Evolutionary conservation across 2,113 vertebrate species (phyloP).

Genomic region (Meleagris gallopavo): DNA sequence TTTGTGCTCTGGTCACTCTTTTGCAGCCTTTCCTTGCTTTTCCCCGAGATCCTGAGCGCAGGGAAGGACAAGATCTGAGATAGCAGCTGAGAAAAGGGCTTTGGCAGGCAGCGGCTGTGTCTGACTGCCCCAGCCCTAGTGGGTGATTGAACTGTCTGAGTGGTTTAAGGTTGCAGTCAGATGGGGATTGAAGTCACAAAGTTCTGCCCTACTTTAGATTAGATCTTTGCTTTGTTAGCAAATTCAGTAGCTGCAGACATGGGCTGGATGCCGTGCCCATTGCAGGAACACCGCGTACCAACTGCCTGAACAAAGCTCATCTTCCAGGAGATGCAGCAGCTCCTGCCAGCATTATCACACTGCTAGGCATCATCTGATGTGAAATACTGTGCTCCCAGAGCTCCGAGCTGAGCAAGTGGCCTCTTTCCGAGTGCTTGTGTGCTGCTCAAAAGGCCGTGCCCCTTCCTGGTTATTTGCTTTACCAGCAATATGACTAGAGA

Average conservation of each 20-base stretch:
- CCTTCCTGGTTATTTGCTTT: not conserved
- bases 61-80: not conserved
- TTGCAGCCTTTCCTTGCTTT: not conserved
- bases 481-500: not conserved
- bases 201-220: not conserved
- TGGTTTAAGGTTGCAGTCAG: not conserved
- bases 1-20: not conserved
- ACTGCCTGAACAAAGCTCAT: not conserved
- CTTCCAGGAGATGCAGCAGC: not conserved
- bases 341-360: not conserved
- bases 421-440: not conserved
- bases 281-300: not conserved
- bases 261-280: not conserved
- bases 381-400: not conserved
- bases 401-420: not conserved
- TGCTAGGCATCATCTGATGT: too few species aligned
- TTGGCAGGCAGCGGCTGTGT: not conserved
- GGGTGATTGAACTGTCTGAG: not conserved
- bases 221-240: not conserved
- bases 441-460: not conserved
- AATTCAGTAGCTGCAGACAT: not conserved
- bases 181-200: not conserved
- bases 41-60: not conserved
- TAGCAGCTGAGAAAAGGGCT: not conserved
- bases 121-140: not conserved